Evolutionary conservation across 92 coral and sea anemone genomes (phyloP).

Genomic region (Anthopleura xanthogrammica): DNA sequence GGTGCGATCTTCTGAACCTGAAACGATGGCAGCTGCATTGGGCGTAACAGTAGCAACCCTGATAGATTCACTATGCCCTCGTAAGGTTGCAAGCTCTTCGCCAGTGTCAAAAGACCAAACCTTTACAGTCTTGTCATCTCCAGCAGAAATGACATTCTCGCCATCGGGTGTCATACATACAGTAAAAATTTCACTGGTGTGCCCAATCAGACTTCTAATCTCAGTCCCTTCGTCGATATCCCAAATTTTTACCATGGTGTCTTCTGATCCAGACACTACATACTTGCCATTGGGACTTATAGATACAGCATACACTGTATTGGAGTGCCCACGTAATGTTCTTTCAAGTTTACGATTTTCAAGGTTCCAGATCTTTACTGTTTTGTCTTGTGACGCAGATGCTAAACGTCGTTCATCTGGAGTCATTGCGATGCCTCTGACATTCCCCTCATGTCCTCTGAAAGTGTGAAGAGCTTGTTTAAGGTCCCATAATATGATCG

Average conservation of each 20-base stretch:
- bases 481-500: slow-evolving; percentile 53
- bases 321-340: slow-evolving; percentile 50
- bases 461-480: slow-evolving; percentile 23
- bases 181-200: slow-evolving; percentile 51
- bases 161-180: slow-evolving; percentile 56
- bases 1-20: slow-evolving; percentile 57
- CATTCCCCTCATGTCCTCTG: slow-evolving; percentile 53
- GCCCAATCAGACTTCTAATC: slow-evolving; percentile 50
- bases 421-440: slow-evolving; percentile 50
- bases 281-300: slow-evolving; percentile 32
- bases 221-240: slow-evolving; percentile 36
- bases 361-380: slow-evolving; percentile 53
- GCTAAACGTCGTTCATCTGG: slow-evolving; percentile 38
- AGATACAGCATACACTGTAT: slow-evolving; percentile 50
- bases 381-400: slow-evolving; percentile 53
- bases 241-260: slow-evolving; percentile 53
- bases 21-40: slow-evolving; percentile 34
- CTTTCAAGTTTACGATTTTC: slow-evolving; percentile 6
- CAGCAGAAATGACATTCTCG: slow-evolving; percentile 37
- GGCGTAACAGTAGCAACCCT: slow-evolving; percentile 38
- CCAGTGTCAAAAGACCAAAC: slow-evolving; percentile 52
- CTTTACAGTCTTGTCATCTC: slow-evolving; percentile 43
- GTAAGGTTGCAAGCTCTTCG: slow-evolving; percentile 33
- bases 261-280: slow-evolving; percentile 54
- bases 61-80: slow-evolving; percentile 62